Percentiles rank a stretch among this genome's conserved stretches.
Conservation (phyloP, 2,797 vertebrate species). For the Halcyon leucocephala region DNA sequence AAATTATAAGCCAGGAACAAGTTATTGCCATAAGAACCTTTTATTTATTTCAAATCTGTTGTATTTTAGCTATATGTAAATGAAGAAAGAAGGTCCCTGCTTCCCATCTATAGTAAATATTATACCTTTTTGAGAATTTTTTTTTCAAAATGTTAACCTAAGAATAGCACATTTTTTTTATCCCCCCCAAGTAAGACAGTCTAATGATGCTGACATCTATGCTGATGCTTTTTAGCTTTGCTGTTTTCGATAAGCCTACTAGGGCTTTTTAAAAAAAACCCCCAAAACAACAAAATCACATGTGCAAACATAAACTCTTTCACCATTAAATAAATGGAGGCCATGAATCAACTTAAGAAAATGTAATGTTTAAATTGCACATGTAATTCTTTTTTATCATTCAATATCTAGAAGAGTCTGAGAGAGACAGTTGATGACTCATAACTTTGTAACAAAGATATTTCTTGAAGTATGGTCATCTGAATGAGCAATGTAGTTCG, state of each 20-base stretch:
- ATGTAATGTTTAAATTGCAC: not conserved
- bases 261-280: not conserved
- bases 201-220: not conserved
- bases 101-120: not conserved
- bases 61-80: not conserved
- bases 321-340: not conserved
- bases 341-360: not conserved
- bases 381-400: not conserved
- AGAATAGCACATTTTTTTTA: not conserved
- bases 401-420: not conserved
- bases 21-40: not conserved
- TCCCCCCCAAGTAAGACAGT: not conserved
- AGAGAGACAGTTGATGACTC: not conserved
- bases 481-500: not conserved
- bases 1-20: not conserved
- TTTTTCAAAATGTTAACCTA: not conserved
- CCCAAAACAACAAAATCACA: not conserved
- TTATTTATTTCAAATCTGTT: not conserved
- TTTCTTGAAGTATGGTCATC: not conserved
- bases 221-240: not conserved
- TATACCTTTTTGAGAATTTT: not conserved
- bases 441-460: not conserved
- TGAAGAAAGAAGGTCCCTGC: not conserved
- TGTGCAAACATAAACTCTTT: not conserved
- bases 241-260: not conserved